These are phyloP conservation scores for Nyctibius grandis DNA, from an alignment of 2,797 vertebrate genomes.

Conservation along the genomic window DNA sequence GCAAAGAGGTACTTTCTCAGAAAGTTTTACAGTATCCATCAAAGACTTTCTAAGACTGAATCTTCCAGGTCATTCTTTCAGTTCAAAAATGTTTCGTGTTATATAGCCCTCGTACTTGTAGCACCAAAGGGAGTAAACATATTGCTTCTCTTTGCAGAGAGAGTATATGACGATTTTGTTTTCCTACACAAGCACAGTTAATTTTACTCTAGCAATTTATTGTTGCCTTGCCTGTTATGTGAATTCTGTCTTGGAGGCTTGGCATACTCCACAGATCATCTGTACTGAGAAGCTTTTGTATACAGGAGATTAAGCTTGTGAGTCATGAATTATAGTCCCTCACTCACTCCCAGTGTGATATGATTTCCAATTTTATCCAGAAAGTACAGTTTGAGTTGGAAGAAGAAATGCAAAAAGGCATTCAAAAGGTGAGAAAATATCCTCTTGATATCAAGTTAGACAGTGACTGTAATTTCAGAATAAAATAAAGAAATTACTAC, in stretches of 20 bases:
- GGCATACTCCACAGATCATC: background rate
- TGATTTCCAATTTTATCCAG: constrained; percentile 38
- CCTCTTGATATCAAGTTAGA: constrained; percentile 26
- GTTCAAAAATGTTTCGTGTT: background rate
- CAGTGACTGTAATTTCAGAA: constrained; percentile 23
- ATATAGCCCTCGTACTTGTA: background rate
- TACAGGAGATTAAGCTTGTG: constrained; percentile 13
- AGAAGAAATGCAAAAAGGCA: constrained; percentile 35
- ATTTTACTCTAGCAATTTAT: constrained; percentile 46
- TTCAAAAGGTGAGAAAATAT: constrained; percentile 41
- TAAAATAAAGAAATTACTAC: background rate
- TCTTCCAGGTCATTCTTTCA: background rate
- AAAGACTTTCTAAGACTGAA: background rate
- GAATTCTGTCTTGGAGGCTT: constrained; percentile 17
- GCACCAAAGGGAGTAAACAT: background rate
- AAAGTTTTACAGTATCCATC: background rate
- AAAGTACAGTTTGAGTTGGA: constrained; percentile 46
- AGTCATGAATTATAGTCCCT: constrained; percentile 65
- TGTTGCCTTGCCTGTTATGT: constrained; percentile 3
- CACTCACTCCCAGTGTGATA: constrained; percentile 51
- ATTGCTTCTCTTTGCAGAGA: background rate
- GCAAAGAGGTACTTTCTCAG: background rate
- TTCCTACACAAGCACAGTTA: background rate
- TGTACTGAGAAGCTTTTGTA: constrained; percentile 28
- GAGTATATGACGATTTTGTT: background rate